These are phyloP conservation scores for Drosophila meridiana DNA, from an alignment of 2,888 invertebrate species.

Conservation along the genomic window DNA sequence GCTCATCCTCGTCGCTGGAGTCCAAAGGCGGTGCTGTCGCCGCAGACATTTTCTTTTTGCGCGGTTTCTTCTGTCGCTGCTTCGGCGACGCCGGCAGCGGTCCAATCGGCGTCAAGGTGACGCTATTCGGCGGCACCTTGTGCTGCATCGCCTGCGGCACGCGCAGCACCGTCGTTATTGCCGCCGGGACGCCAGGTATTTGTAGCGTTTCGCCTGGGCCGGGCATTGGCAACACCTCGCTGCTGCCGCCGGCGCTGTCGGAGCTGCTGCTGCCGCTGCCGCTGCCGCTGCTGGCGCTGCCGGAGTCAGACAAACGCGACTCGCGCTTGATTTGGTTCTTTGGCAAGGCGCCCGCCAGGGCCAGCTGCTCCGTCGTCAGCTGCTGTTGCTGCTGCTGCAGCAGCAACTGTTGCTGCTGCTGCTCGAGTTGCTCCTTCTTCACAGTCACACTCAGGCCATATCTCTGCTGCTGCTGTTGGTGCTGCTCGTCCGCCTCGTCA, in stretches of 20 bases:
- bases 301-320: conserved; percentile 59
- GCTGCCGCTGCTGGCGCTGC: conserved; percentile 41
- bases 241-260: conserved; percentile 61
- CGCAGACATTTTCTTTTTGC: conserved; percentile 71
- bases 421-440: conserved; percentile 77
- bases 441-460: conserved; percentile 76
- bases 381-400: conserved; percentile 44
- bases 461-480: conserved; percentile 29
- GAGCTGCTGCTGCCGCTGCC: conserved; percentile 53
- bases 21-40: conserved; percentile 57
- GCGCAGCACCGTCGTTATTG: conserved; percentile 72
- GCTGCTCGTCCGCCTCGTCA: conserved; percentile 46
- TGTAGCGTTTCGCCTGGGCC: conserved; percentile 79
- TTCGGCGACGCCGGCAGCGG: conserved; percentile 73
- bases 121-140: conserved; percentile 66
- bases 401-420: conserved; percentile 24
- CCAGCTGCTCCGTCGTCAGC: conserved; percentile 53
- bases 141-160: conserved; percentile 39
- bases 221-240: conserved; percentile 63
- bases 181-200: conserved; percentile 82
- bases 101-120: conserved; percentile 77
- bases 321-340: conserved; percentile 83
- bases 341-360: conserved; percentile 63
- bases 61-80: conserved; percentile 74
- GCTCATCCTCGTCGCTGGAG: conserved; percentile 83